These are phyloP conservation scores for Silurus glanis DNA, from an alignment of 2,113 vertebrate genomes.

Conservation along the genomic window DNA sequence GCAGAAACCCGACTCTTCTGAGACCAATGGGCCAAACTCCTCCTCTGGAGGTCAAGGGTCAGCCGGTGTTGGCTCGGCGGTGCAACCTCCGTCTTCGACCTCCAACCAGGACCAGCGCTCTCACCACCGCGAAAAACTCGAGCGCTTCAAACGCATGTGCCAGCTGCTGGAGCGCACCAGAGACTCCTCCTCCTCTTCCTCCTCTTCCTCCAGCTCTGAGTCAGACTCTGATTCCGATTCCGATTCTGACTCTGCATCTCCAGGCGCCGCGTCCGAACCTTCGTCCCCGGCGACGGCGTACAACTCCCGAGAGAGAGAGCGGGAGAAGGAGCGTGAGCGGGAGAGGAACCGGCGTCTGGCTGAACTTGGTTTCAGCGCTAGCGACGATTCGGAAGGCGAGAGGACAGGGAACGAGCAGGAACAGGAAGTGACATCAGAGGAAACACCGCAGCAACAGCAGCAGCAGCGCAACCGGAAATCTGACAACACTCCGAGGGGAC, in stretches of 20 bases:
- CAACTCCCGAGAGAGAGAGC: conserved; percentile 60
- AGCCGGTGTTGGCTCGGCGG: conserved; percentile 39
- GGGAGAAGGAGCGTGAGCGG: conserved; percentile 62
- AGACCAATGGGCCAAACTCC: conserved; percentile 66
- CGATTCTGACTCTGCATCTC: conserved; percentile 61
- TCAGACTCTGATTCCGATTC: conserved; percentile 76
- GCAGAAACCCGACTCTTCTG: conserved; percentile 70
- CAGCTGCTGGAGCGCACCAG: conserved; percentile 83
- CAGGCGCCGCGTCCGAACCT: conserved; percentile 51
- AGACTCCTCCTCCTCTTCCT: conserved; percentile 79
- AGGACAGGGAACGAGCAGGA: conserved; percentile 56
- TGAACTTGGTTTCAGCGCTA: conserved; percentile 80
- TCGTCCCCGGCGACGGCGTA: conserved; percentile 58
- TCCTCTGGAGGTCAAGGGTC: conserved; percentile 54
- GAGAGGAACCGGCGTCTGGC: conserved; percentile 69
- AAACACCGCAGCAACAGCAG: conserved; percentile 60
- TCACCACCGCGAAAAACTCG: conserved; percentile 86
- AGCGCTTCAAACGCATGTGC: conserved; percentile 90
- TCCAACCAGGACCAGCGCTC: conserved; percentile 76
- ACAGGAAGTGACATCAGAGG: conserved; percentile 62
- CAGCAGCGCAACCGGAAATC: conserved; percentile 55
- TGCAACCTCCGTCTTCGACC: conserved; percentile 43
- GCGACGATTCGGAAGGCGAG: conserved; percentile 77
- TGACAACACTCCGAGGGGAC: conserved; percentile 55
- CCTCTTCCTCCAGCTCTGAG: conserved; percentile 84